Percentiles rank a stretch among this genome's conserved stretches.
Conservation (phyloP, 2,888 invertebrate genomes). For the Thelaira solivaga region DNA sequence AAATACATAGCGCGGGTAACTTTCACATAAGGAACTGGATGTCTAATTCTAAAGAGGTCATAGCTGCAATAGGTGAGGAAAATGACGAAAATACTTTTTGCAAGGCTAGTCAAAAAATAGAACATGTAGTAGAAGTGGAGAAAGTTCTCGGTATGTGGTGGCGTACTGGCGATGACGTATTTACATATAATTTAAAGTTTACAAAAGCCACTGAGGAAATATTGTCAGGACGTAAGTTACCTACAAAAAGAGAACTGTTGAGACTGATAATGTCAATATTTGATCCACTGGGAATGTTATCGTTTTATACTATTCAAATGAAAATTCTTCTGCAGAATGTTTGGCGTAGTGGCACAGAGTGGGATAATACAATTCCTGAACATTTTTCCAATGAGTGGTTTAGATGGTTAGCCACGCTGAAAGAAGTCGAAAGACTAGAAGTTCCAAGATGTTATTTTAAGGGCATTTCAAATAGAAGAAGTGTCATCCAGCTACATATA, state of each 20-base stretch:
- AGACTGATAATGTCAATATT: slow-evolving; percentile 58
- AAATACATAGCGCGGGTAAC: background rate
- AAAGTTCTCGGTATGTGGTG: background rate
- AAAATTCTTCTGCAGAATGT: slow-evolving; percentile 62
- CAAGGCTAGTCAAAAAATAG: background rate
- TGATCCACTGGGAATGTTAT: slow-evolving; percentile 51
- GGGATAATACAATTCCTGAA: slow-evolving; percentile 53
- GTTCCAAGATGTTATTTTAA: slow-evolving; percentile 56
- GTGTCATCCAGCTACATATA: slow-evolving; percentile 26
- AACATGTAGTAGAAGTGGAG: background rate
- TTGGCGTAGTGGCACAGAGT: slow-evolving; percentile 52
- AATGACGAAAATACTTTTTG: background rate
- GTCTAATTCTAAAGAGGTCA: background rate
- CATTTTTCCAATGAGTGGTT: slow-evolving; percentile 29
- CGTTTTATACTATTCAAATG: slow-evolving; percentile 31
- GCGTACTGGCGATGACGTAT: background rate
- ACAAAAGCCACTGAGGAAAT: background rate
- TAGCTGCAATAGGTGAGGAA: background rate
- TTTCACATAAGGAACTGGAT: background rate
- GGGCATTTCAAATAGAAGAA: background rate
- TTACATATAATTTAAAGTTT: background rate
- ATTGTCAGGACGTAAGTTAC: background rate
- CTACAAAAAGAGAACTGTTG: slow-evolving; percentile 57
- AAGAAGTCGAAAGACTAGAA: slow-evolving; percentile 22
- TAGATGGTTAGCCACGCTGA: slow-evolving; percentile 38